Evolutionary conservation across 2,797 vertebrate species (phyloP), one percentile per base, ranked within the genome.

Genomic region (Diplodus puntazzo): DNA sequence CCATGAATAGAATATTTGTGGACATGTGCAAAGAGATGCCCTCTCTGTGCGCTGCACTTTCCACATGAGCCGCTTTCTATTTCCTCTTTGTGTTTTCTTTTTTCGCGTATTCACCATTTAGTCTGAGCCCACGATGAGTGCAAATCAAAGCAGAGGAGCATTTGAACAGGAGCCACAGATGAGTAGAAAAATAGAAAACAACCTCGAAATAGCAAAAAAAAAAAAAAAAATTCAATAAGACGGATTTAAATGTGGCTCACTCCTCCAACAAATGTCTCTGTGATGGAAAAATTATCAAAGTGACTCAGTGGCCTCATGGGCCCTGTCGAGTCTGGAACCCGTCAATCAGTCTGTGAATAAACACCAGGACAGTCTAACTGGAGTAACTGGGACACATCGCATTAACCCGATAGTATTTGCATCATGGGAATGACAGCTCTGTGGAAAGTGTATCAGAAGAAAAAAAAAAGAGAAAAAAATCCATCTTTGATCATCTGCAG

Each of bases 341-440:
- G 81, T 89, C 88, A 89, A 55, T 89, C 83, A 84, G 68, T 48
- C 61, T 79, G 74, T 64, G 77, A 83, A 78, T 81, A 82, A 82
- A 89, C 80, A 85, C 68, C 48, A 79, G 80, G 69, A 70, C n/a
- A 21, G 62, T 70, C 75, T 79, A 53, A 84, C 80, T 85, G 79
- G 77, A 86, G 81, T 72, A 92, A 88, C 67, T 90, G 88, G 89
- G 89, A 84, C 88, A 87, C 83, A 50, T 83, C 78, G 66, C 69
- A 78, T 71, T 39, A 74, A 79, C 79, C 81, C 78, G 78, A 18
- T 49, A 63, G 66, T 57, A 21, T 76, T 80, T 69, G 79, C 75
- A 82, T 88, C 69, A 63, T 72, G 72, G 80, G 80, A 81, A 75
- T 21, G 72, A 73, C 79, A 79, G 79, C 77, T 80, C 46, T 45